Conservation (phyloP, 2,888 invertebrate species). For the Aromia moschata region DNA sequence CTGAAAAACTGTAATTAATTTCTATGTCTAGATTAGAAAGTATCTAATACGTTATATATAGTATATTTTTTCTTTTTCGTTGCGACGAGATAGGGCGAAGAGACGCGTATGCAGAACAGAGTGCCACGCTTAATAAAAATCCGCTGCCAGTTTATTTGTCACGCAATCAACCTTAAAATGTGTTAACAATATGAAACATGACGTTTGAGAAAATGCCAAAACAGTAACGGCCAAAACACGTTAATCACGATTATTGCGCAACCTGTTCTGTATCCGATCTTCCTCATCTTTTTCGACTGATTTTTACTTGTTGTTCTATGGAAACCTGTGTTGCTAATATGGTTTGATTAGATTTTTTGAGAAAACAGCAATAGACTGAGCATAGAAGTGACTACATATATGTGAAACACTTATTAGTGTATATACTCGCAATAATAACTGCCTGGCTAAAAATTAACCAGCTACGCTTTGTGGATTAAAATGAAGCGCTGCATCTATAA, state of each 20-base stretch:
- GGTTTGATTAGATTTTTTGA: constrained; percentile 11
- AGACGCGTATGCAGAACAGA: constrained; percentile 6
- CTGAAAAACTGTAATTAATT: constrained; percentile 46
- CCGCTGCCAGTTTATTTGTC: neutral
- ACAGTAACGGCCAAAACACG: too few relatives aligned
- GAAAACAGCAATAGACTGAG: constrained; percentile 3
- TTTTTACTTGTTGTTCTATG: constrained; percentile 8
- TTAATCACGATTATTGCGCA: neutral
- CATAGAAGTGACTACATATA: constrained; percentile 31
- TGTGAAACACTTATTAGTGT: constrained; percentile 40
- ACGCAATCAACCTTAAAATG: neutral
- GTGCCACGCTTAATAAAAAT: neutral
- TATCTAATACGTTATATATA: constrained; percentile 46
- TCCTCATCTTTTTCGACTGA: neutral
- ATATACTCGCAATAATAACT: constrained; percentile 45
- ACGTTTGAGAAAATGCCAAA: neutral
- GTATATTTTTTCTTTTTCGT: constrained; percentile 28
- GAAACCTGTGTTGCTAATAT: constrained; percentile 23
- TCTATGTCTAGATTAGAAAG: constrained; percentile 48
- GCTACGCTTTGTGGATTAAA: constrained; percentile 31
- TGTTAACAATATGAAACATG: neutral
- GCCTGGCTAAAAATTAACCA: constrained; percentile 32
- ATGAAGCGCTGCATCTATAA: constrained; percentile 31
- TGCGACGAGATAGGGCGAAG: constrained; percentile 2
- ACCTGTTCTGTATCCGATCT: constrained; percentile 16